Base-by-base conservation (phyloP, 2,113 vertebrate genomes). In the Taxidea taxus region DNA sequence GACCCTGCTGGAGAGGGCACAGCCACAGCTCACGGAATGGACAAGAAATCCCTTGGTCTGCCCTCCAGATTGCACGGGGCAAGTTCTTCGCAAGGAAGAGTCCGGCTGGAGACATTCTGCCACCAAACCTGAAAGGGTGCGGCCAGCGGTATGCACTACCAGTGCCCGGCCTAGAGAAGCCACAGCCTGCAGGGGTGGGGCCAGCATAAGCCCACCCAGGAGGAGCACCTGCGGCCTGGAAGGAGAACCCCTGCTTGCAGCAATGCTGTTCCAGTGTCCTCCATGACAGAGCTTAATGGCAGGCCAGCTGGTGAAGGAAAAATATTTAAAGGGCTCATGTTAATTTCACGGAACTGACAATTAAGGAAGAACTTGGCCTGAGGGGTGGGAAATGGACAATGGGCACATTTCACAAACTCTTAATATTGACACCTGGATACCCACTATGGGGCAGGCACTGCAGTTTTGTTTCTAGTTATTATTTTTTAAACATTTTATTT, bases 181-280 rank as follows among this genome's bases (percentile, higher is more conserved):
- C 0, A 11, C 37, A 16, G 44, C 27, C 2, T 7, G 9, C 7
- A 20, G 62, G 18, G 25, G 7, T 42, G 39, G n/a, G 16, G 6
- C 31, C 23, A 0, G 68, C 37, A 2, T 0, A 13, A 62, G 31
- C 20, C 21, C 2, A 20, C 34, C 1, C 3, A n/a, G 9, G 4
- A 37, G 11, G 31, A 21, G 62, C 51, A 42, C n/a, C 89, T 4
- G 20, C 20, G 12, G 49, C 77, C 23, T 27, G 47, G 47, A 31
- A 56, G 31, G 49, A 91, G 49, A 70, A 34, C 29, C 16, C 29
- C 37, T 10, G 47, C 31, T 56, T 66, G 23, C 60, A 25, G 60
- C 51, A 49, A 4, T 4, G 25, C 39, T 39, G 25, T 14, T 39
- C 25, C 39, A 9, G 80, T 10, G 47, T 51, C 44, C 39, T 44